A percentile compares a stretch with the other conserved stretches of the same genome.
phyloP scores from a whole-genome alignment of 2,113 vertebrate species.

The Percopsis transmontana region DNA sequence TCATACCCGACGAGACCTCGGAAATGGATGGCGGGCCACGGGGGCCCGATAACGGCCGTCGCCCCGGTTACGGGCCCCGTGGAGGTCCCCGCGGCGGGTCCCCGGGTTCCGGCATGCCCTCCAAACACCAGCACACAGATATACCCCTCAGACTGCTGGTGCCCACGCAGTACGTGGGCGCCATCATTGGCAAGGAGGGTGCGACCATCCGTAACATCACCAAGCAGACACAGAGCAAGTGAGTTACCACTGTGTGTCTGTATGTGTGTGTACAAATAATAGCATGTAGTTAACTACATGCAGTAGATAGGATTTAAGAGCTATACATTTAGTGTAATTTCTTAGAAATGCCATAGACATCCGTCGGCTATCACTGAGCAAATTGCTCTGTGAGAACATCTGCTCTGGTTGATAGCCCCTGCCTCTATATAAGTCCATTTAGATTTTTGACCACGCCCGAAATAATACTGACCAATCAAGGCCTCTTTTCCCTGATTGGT shows the following conservation, averaged over 20 bases:
- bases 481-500: no score
- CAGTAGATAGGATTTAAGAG: no score
- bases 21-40: slow-evolving; percentile 72
- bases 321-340: no score
- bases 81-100: slow-evolving; percentile 84
- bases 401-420: no score
- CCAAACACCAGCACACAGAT: slow-evolving; percentile 88
- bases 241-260: slow-evolving; percentile 54
- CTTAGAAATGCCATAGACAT: no score
- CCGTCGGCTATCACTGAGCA: no score
- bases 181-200: slow-evolving; percentile 95
- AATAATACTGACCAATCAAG: no score
- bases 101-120: slow-evolving; percentile 78
- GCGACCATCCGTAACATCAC: slow-evolving; percentile 96
- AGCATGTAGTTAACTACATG: no score
- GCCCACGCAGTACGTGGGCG: slow-evolving; percentile 93
- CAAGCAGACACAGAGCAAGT: slow-evolving; percentile 97
- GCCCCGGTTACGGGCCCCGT: slow-evolving; percentile 80
- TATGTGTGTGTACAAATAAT: not conserved
- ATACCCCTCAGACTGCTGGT: slow-evolving; percentile 92
- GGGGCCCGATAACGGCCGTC: slow-evolving; percentile 86
- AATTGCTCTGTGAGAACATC: no score
- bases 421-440: no score
- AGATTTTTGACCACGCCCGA: no score
- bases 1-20: slow-evolving; percentile 89